Evolutionary conservation across 2,888 invertebrate species (phyloP).

Genomic region (Amphimallon solstitiale): DNA sequence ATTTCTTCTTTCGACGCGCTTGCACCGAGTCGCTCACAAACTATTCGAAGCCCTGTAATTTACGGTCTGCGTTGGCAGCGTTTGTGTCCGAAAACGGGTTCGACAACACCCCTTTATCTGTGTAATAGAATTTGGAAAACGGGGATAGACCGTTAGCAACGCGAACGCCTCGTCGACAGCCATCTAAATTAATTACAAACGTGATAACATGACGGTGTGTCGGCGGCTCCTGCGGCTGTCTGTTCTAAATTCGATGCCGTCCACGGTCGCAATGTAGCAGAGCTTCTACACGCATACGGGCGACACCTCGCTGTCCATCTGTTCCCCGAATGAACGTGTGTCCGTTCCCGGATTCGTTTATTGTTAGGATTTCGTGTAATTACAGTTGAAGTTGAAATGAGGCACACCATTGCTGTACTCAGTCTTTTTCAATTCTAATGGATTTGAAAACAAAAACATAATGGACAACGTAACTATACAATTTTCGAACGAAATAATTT

Average conservation of each 20-base stretch:
- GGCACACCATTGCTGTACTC: neutral
- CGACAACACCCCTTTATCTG: conserved; percentile 26
- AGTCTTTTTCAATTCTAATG: too few species aligned
- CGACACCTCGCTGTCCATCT: conserved; percentile 20
- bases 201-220: conserved; percentile 18
- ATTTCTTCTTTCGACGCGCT: conserved; percentile 11
- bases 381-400: conserved; percentile 11
- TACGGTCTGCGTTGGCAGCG: conserved; percentile 27
- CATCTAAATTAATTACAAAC: conserved; percentile 23
- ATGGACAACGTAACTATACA: too few species aligned
- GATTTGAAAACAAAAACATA: too few species aligned
- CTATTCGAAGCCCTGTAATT: conserved; percentile 6
- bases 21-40: neutral
- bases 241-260: neutral
- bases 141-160: neutral
- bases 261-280: too few species aligned
- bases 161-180: conserved; percentile 6
- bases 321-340: conserved; percentile 8
- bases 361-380: conserved; percentile 23
- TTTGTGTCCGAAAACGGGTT: conserved; percentile 24
- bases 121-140: conserved; percentile 19
- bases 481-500: too few species aligned
- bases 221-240: neutral
- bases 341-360: conserved; percentile 1
- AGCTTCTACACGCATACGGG: too few species aligned